A percentile compares a stretch with the other conserved stretches of the same genome.
These are phyloP conservation scores for Chalcis sispes DNA, from an alignment of 2,888 invertebrate genomes.

Conservation along the genomic window DNA sequence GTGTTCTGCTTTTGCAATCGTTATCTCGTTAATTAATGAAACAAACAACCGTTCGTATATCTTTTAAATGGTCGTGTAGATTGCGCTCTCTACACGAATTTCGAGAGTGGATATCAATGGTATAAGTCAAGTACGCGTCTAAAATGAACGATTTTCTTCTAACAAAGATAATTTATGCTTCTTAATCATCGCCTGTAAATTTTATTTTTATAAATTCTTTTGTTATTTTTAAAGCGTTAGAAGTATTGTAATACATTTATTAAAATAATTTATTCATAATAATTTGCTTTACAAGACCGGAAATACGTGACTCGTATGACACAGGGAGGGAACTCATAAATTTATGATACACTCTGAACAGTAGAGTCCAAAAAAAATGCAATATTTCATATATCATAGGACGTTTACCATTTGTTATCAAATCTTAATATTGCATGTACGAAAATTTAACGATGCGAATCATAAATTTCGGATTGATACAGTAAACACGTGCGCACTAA, in stretches of 20 bases:
- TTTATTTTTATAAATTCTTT: conserved; percentile 2
- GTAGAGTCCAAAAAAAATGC: neutral
- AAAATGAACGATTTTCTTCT: neutral
- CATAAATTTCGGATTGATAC: no score
- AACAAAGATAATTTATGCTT: conserved; percentile 37
- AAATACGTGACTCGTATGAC: conserved; percentile 33
- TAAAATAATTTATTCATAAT: conserved; percentile 3
- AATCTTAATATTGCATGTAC: neutral
- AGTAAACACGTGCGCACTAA: no score
- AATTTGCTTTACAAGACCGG: conserved; percentile 3
- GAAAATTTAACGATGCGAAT: neutral
- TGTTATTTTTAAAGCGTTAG: neutral
- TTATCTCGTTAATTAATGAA: no score
- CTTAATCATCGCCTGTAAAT: conserved; percentile 30
- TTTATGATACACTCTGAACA: conserved; percentile 10
- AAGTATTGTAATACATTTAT: neutral
- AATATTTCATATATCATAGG: no score
- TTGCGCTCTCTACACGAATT: conserved; percentile 39
- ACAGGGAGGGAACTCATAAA: conserved; percentile 39
- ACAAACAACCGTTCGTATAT: no score
- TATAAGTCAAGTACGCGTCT: conserved; percentile 29
- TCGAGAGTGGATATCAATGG: conserved; percentile 39
- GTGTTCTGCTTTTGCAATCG: no score
- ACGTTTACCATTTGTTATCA: neutral
- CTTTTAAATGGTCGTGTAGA: conserved; percentile 32